Conservation (phyloP, 2,113 vertebrate species). For the Anolis carolinensis region DNA sequence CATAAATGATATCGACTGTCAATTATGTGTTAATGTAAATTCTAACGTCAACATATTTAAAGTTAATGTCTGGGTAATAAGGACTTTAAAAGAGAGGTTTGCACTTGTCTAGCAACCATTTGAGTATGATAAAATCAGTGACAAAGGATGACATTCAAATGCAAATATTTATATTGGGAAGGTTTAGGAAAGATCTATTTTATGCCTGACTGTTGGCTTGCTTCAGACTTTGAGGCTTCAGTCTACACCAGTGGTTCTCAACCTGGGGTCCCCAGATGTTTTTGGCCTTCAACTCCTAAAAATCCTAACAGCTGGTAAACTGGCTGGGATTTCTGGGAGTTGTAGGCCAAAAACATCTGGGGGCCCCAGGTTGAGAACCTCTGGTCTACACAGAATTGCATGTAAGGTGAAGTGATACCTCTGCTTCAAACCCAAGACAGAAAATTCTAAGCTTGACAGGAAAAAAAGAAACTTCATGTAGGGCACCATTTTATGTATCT, state of each 20-base stretch:
- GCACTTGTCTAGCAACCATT: conserved; percentile 36
- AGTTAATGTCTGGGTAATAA: conserved; percentile 51
- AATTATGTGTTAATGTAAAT: conserved; percentile 68
- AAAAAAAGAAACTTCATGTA: background rate
- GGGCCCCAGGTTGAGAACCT: no score
- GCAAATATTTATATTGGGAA: background rate
- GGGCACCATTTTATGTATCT: no score
- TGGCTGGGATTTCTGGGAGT: no score
- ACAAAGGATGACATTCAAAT: background rate
- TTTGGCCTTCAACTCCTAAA: no score
- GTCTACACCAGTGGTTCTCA: no score
- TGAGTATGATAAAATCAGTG: conserved; percentile 21
- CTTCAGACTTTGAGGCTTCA: background rate
- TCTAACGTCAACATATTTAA: conserved; percentile 61
- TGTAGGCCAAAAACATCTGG: no score
- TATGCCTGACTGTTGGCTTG: background rate
- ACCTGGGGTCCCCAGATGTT: no score
- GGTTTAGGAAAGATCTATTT: background rate
- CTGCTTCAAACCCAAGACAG: background rate
- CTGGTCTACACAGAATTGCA: background rate
- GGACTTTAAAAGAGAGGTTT: conserved; percentile 50
- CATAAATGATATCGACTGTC: conserved; percentile 67
- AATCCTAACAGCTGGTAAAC: no score
- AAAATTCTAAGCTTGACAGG: background rate
- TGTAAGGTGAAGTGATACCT: background rate